phyloP scores from a whole-genome alignment of 2,113 vertebrate species.

The Cathartes aura region DNA sequence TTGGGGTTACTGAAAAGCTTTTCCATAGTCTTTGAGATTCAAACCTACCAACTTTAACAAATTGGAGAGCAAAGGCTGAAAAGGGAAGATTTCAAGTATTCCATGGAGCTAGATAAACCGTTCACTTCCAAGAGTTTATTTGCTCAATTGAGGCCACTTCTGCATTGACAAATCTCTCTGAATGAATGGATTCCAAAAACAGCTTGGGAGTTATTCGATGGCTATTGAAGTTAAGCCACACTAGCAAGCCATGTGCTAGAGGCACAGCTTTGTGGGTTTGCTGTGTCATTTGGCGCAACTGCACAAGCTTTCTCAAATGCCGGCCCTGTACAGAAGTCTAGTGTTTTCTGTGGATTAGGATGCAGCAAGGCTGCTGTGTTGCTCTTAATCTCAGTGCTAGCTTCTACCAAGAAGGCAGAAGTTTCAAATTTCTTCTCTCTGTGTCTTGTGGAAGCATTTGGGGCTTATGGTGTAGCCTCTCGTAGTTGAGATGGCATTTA shows the following conservation, averaged over 20 bases:
- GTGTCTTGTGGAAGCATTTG: not conserved
- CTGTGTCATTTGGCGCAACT: not conserved
- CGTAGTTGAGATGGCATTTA: not conserved
- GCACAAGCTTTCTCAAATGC: not conserved
- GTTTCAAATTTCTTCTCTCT: not conserved
- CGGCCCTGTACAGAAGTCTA: not conserved
- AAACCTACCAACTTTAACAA: not conserved
- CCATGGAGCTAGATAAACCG: not conserved
- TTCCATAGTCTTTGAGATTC: not conserved
- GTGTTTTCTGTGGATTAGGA: not conserved
- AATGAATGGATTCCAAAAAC: conserved; percentile 23
- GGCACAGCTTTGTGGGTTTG: conserved; percentile 23
- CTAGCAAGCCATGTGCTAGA: not conserved
- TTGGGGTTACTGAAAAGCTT: not conserved
- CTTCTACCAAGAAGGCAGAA: not conserved
- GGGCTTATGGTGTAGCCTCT: not conserved
- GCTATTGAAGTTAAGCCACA: conserved; percentile 12
- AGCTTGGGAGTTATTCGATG: conserved; percentile 6
- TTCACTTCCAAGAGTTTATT: not conserved
- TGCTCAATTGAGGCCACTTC: not conserved
- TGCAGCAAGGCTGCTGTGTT: not conserved
- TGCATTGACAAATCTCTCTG: not conserved
- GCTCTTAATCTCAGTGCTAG: not conserved
- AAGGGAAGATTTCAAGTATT: not conserved
- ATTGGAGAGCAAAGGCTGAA: not conserved